These are phyloP conservation scores for Sphaerophoria taeniata DNA, from an alignment of 2,888 invertebrate species.

Conservation along the genomic window DNA sequence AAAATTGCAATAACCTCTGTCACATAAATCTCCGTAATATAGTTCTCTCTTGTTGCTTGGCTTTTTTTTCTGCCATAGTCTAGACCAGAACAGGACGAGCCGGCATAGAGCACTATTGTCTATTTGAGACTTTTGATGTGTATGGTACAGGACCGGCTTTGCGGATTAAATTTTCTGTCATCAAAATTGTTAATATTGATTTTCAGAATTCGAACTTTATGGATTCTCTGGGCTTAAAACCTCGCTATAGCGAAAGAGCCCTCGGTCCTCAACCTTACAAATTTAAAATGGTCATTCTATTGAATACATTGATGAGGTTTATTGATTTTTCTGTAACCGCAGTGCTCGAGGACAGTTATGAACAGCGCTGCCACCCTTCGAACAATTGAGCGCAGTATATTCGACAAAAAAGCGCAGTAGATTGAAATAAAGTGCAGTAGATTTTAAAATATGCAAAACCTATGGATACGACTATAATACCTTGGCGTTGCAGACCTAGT, in stretches of 20 bases:
- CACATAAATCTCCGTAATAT: constrained; percentile 65
- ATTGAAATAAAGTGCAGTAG: too few species aligned
- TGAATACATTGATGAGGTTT: constrained; percentile 59
- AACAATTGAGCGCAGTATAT: too few species aligned
- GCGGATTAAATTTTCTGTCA: neutral
- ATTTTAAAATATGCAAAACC: too few species aligned
- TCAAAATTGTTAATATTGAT: neutral
- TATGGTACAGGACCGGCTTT: constrained; percentile 3
- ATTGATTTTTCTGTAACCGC: constrained; percentile 56
- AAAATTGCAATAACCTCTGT: constrained; percentile 69
- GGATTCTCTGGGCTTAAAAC: neutral
- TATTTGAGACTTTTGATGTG: constrained; percentile 30
- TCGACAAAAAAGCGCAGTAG: too few species aligned
- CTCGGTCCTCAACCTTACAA: neutral
- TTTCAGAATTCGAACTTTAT: neutral
- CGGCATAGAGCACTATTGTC: constrained; percentile 19
- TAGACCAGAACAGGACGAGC: constrained; percentile 10
- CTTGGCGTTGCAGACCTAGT: too few species aligned
- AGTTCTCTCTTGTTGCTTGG: constrained; percentile 29
- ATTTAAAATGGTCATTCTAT: constrained; percentile 32
- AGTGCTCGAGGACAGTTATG: constrained; percentile 17
- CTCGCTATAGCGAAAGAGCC: constrained; percentile 22
- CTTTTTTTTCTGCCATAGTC: constrained; percentile 4
- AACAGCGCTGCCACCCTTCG: too few species aligned
- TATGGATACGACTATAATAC: too few species aligned